A percentile compares a stretch with the other conserved stretches of the same genome.
These are phyloP conservation scores for Pangasius macronema DNA, from an alignment of 2,797 vertebrate species.

Conservation along the genomic window DNA sequence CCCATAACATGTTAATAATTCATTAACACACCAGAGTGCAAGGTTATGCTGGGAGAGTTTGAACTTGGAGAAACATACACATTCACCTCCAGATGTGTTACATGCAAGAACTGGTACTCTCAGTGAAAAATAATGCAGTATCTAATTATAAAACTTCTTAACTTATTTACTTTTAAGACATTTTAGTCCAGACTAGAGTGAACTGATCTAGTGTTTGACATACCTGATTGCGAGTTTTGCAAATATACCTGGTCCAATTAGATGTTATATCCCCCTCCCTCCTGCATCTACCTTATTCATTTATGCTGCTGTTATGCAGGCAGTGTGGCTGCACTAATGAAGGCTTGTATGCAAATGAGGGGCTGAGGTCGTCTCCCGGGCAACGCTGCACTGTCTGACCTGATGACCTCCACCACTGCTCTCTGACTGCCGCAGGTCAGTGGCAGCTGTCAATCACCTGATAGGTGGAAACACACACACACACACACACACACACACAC, in stretches of 20 bases:
- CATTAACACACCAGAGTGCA: constrained; percentile 43
- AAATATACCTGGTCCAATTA: constrained; percentile 54
- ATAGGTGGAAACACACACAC: constrained; percentile 31
- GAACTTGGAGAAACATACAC: constrained; percentile 36
- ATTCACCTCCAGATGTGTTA: constrained; percentile 25
- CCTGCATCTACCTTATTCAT: constrained; percentile 74
- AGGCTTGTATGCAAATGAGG: constrained; percentile 82
- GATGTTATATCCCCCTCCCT: constrained; percentile 56
- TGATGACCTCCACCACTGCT: constrained; percentile 72
- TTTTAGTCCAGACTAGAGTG: not conserved
- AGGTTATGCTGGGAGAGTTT: constrained; percentile 44
- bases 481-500: constrained; percentile 30
- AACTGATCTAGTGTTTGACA: constrained; percentile 33
- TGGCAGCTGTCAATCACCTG: constrained; percentile 82
- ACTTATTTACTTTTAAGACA: not conserved
- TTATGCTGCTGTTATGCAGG: constrained; percentile 81
- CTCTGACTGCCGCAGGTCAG: constrained; percentile 79
- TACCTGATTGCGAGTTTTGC: constrained; percentile 21
- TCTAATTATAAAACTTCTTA: constrained; percentile 30
- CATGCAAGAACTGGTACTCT: not conserved
- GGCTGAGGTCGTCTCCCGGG: constrained; percentile 77
- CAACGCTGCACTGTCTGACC: constrained; percentile 70
- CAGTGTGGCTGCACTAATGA: constrained; percentile 78
- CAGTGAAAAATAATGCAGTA: constrained; percentile 8
- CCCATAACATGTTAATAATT: constrained; percentile 53